Evolutionary conservation across 2,797 vertebrate genomes (phyloP).

Genomic region (Chrysocyon brachyurus): DNA sequence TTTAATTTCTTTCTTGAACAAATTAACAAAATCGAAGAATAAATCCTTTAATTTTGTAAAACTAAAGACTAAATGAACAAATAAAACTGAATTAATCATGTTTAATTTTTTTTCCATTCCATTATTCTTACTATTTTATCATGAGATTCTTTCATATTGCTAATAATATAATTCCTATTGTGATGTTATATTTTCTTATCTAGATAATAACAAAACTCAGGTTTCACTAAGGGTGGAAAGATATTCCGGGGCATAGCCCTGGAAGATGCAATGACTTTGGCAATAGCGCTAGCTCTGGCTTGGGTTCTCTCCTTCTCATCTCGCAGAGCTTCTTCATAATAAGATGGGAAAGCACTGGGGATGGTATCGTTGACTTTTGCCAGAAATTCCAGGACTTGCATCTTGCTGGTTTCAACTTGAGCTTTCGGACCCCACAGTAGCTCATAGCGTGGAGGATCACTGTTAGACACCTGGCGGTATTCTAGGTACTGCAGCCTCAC

Average conservation of each 20-base stretch:
- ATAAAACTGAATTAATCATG: not conserved
- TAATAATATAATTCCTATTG: not conserved
- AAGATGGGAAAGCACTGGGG: not conserved
- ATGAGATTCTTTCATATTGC: not conserved
- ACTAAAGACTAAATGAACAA: not conserved
- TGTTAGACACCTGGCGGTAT: not conserved
- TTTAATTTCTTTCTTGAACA: not conserved
- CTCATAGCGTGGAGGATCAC: not conserved
- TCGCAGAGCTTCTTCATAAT: not conserved
- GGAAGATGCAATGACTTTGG: not conserved
- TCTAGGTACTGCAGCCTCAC: slow-evolving; percentile 57
- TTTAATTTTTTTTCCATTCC: not conserved
- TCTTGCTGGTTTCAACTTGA: not conserved
- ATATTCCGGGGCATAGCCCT: not conserved
- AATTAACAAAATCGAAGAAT: not conserved
- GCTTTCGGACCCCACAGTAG: slow-evolving; percentile 51
- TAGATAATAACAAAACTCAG: too few relatives aligned
- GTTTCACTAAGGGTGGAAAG: not conserved
- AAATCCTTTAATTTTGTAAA: not conserved
- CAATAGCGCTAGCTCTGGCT: not conserved
- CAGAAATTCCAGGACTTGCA: slow-evolving; percentile 1
- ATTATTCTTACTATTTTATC: not conserved
- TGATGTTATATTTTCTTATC: not conserved
- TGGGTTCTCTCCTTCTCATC: not conserved
- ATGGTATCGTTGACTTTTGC: not conserved